phyloP scores from a whole-genome alignment of 2,797 vertebrate genomes.

The Crax fasciolata region DNA sequence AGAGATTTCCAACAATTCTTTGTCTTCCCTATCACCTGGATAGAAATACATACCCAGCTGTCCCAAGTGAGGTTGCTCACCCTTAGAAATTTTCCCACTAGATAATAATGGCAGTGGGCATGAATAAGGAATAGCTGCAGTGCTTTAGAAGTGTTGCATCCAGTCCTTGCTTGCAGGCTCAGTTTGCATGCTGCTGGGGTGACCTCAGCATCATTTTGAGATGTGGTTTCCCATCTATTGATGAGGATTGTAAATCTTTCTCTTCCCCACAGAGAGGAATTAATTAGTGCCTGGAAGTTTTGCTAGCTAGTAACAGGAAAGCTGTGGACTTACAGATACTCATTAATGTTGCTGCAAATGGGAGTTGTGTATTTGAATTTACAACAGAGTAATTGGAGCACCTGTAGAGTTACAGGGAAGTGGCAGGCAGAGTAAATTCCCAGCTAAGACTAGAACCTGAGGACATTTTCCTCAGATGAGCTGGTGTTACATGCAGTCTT shows the following conservation, averaged over 20 bases:
- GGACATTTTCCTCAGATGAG: neutral
- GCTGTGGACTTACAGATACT: neutral
- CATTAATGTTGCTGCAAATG: neutral
- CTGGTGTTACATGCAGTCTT: neutral
- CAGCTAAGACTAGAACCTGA: neutral
- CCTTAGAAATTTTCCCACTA: neutral
- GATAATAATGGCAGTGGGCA: neutral
- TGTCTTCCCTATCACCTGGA: neutral
- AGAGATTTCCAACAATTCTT: neutral
- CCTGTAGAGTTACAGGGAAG: neutral
- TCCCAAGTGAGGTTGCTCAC: neutral
- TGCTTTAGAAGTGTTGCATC: neutral
- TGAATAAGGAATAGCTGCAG: neutral
- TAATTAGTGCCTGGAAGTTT: neutral
- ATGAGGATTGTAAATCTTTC: neutral
- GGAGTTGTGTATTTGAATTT: neutral
- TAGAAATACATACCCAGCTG: neutral
- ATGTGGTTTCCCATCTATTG: neutral
- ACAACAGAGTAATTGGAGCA: neutral
- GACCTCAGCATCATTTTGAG: neutral
- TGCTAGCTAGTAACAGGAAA: neutral
- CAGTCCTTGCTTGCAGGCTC: neutral
- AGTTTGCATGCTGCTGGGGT: neutral
- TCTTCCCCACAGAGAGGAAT: neutral
- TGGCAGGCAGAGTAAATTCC: neutral